Conservation (phyloP, 2,888 invertebrate species). For the Tetragonisca angustula region DNA sequence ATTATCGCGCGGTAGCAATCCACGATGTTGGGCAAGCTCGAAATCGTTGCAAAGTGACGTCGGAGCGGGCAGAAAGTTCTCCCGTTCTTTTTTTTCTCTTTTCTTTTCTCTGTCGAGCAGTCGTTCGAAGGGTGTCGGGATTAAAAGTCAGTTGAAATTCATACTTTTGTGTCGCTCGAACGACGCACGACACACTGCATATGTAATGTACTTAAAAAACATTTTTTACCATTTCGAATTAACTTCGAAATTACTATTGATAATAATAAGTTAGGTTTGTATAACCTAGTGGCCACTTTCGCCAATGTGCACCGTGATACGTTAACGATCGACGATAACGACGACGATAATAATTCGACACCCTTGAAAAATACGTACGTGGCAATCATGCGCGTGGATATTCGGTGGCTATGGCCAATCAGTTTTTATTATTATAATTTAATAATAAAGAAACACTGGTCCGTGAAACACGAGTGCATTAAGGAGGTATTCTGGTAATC, state of each 20-base stretch:
- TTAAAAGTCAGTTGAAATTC: neutral
- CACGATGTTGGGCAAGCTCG: conserved; percentile 29
- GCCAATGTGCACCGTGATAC: too few relatives aligned
- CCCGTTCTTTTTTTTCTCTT: neutral
- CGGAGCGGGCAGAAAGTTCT: conserved; percentile 11
- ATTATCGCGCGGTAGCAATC: conserved; percentile 21
- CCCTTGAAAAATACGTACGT: neutral
- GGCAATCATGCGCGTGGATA: neutral
- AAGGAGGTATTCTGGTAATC: neutral
- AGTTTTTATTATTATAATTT: conserved; percentile 21
- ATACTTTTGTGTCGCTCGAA: neutral
- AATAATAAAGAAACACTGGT: neutral
- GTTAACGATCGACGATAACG: neutral
- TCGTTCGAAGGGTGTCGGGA: neutral
- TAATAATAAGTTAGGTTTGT: neutral
- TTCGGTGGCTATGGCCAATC: neutral
- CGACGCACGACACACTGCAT: neutral
- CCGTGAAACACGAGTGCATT: neutral
- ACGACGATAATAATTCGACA: neutral
- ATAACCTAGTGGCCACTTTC: too few relatives aligned
- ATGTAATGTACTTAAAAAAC: too few relatives aligned
- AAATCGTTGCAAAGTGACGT: conserved; percentile 17
- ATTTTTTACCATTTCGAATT: too few relatives aligned
- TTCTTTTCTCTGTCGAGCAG: neutral
- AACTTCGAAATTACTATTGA: neutral